Conservation (phyloP, 2,888 invertebrate species). For the Caenorhabditis sulstoni region DNA sequence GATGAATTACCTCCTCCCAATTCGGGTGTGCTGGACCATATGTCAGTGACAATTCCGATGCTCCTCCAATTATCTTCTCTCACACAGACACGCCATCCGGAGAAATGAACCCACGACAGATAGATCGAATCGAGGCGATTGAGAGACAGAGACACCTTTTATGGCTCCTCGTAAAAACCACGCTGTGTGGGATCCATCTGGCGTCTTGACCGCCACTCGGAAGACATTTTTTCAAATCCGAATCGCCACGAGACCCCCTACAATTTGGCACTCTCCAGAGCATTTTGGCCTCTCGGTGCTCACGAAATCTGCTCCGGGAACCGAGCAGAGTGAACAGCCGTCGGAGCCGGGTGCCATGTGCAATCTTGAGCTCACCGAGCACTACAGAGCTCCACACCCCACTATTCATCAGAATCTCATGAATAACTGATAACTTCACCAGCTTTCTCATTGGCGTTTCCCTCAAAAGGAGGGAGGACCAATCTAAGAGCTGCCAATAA, state of each 20-base stretch:
- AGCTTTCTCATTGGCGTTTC: neutral
- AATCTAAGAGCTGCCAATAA: neutral
- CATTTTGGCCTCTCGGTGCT: too few relatives aligned
- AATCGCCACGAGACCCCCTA: neutral
- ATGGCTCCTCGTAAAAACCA: constrained; percentile 35
- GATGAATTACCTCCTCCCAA: constrained; percentile 45
- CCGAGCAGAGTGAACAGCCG: constrained; percentile 19
- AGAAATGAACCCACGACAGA: too few relatives aligned
- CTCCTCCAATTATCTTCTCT: constrained; percentile 46
- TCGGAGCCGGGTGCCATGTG: constrained; percentile 10
- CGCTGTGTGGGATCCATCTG: constrained; percentile 44
- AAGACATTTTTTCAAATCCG: constrained; percentile 44
- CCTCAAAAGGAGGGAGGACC: neutral
- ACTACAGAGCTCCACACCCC: too few relatives aligned
- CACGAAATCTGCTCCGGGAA: neutral
- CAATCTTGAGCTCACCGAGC: constrained; percentile 32
- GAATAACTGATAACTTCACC: constrained; percentile 46
- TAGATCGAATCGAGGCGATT: too few relatives aligned
- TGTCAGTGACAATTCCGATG: constrained; percentile 51
- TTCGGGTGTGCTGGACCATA: constrained; percentile 26
- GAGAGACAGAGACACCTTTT: constrained; percentile 37
- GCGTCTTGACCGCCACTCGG: constrained; percentile 22
- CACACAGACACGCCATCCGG: neutral
- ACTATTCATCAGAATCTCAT: constrained; percentile 52
- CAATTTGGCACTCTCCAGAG: constrained; percentile 27